A percentile compares a stretch with the other conserved stretches of the same genome.
These are phyloP conservation scores for Trichoplusia ni DNA, from an alignment of 1,140 invertebrate genomes.

Conservation along the genomic window DNA sequence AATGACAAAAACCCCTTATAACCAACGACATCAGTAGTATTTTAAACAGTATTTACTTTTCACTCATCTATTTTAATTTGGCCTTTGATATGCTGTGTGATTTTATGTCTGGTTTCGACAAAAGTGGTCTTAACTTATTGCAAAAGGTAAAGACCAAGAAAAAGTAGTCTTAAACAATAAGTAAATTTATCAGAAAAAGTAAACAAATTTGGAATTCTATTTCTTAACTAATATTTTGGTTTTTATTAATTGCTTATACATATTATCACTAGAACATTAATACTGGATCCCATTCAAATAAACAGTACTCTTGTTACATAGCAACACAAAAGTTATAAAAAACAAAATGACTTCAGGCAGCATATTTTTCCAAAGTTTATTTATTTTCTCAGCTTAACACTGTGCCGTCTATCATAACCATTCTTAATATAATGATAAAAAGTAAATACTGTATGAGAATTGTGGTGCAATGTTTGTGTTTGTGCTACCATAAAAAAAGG, in stretches of 20 bases:
- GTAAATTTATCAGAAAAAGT: too few relatives aligned
- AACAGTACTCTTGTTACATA: too few relatives aligned
- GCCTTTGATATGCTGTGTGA: conserved; percentile 53
- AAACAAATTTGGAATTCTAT: too few relatives aligned
- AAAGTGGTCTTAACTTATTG: too few relatives aligned
- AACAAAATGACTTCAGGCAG: conserved; percentile 47
- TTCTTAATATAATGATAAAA: conserved; percentile 43
- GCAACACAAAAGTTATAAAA: not conserved
- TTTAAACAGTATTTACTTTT: conserved; percentile 78
- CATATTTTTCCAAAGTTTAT: conserved; percentile 46
- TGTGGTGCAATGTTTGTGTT: conserved; percentile 81
- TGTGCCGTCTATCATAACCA: conserved; percentile 43
- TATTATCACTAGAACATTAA: too few relatives aligned
- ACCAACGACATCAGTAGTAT: conserved; percentile 73
- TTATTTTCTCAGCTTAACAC: conserved; percentile 50
- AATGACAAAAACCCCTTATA: conserved; percentile 57
- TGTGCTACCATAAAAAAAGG: conserved; percentile 87
- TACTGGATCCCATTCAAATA: too few relatives aligned
- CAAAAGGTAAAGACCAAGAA: too few relatives aligned
- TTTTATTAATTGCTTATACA: too few relatives aligned
- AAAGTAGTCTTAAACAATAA: too few relatives aligned
- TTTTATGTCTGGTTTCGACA: conserved; percentile 18
- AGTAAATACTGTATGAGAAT: conserved; percentile 80
- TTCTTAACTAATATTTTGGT: too few relatives aligned
- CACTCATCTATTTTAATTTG: conserved; percentile 53